Evolutionary conservation across 1,140 invertebrate genomes (phyloP).

Genomic region (Amyelois transitella): DNA sequence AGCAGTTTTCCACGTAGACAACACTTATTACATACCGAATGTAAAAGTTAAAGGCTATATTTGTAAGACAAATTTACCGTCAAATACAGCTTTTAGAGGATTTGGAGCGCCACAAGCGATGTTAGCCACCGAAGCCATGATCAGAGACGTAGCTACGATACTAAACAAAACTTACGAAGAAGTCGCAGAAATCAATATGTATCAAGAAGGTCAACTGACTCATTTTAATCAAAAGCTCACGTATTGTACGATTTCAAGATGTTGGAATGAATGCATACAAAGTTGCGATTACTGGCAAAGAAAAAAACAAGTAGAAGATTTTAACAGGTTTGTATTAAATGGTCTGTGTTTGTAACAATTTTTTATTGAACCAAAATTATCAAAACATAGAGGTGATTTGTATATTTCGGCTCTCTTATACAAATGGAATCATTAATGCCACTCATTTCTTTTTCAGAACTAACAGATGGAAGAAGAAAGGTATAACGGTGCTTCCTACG

Average conservation of each 20-base stretch:
- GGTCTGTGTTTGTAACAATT: too few species aligned
- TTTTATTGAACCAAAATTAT: too few species aligned
- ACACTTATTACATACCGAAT: conserved; percentile 78
- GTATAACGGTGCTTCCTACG: conserved; percentile 68
- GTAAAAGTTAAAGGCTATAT: conserved; percentile 73
- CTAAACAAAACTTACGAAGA: conserved; percentile 69
- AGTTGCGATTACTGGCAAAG: conserved; percentile 76
- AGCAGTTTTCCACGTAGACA: conserved; percentile 78
- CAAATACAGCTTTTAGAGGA: conserved; percentile 86
- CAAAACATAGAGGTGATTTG: too few species aligned
- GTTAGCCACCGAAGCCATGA: conserved; percentile 80
- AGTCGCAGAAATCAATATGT: conserved; percentile 78
- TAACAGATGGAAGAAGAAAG: conserved; percentile 76
- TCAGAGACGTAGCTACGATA: conserved; percentile 78
- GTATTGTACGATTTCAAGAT: conserved; percentile 80
- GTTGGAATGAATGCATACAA: conserved; percentile 82
- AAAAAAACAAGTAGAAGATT: conserved; percentile 73
- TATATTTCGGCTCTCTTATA: too few species aligned
- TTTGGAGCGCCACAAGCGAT: conserved; percentile 87
- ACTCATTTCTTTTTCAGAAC: conserved; percentile 36
- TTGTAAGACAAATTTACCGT: conserved; percentile 83
- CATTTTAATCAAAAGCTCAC: conserved; percentile 80
- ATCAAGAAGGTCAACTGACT: conserved; percentile 81
- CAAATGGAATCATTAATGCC: too few species aligned
- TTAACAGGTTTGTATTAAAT: conserved; percentile 75